Percentiles rank a stretch among this genome's conserved stretches.
phyloP scores from a whole-genome alignment of 1,140 invertebrate species.

The Mya arenaria region DNA sequence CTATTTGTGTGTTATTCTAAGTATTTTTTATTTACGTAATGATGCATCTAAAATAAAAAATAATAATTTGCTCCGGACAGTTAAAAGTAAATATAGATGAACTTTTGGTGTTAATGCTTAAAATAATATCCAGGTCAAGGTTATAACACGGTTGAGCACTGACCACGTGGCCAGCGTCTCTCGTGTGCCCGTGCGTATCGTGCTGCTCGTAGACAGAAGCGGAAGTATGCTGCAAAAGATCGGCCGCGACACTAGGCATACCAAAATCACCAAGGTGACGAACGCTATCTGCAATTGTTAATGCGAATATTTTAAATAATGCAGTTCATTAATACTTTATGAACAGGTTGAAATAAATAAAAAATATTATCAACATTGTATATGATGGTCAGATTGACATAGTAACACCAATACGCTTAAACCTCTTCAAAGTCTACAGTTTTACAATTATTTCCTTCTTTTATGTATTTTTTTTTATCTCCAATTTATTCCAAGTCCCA shows the following conservation, averaged over 20 bases:
- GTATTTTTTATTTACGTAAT: background rate
- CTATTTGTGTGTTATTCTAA: background rate
- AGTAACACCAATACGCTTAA: no score
- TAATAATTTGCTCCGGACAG: background rate
- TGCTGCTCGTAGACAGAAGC: constrained; percentile 39
- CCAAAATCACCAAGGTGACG: constrained; percentile 47
- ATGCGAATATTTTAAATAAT: no score
- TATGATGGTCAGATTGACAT: no score
- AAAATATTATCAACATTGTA: no score
- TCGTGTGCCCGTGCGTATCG: constrained; percentile 36
- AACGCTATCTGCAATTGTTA: no score
- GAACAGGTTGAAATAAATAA: no score
- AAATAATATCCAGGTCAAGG: constrained; percentile 14
- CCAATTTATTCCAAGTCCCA: no score
- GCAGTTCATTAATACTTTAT: no score
- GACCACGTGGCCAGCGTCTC: constrained; percentile 44
- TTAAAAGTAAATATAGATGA: background rate
- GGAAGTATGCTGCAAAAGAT: constrained; percentile 35
- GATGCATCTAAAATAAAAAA: background rate
- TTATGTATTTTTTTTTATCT: no score
- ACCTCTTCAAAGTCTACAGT: no score
- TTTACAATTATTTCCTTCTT: no score
- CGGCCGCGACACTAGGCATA: constrained; percentile 11
- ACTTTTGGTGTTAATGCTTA: background rate
- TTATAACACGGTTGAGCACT: constrained; percentile 41